Percentiles rank a stretch among this genome's conserved stretches.
Conservation (phyloP, 2,797 vertebrate species). For the Pseudomugil tenellus region DNA sequence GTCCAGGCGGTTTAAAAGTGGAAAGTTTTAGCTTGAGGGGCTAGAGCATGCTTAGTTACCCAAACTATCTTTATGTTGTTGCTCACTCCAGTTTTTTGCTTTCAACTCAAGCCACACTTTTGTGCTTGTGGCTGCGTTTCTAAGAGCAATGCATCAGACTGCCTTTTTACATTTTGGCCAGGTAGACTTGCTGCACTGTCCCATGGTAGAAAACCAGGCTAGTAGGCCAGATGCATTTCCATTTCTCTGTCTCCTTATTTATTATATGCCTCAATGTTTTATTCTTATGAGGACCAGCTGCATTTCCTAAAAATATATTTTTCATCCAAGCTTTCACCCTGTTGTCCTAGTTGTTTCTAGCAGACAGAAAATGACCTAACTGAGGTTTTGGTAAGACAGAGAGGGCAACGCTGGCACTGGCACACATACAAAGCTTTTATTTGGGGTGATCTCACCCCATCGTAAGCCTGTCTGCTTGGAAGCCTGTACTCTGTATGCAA, state of each 20-base stretch:
- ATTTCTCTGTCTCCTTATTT: conserved; percentile 48
- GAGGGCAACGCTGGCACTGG: conserved; percentile 79
- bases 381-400: conserved; percentile 72
- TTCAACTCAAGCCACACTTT: conserved; percentile 47
- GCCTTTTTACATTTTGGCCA: conserved; percentile 43
- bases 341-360: conserved; percentile 71
- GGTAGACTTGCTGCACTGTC: conserved; percentile 36
- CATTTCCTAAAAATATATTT: conserved; percentile 58
- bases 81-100: conserved; percentile 38
- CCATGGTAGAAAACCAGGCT: conserved; percentile 58
- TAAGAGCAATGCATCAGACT: conserved; percentile 49
- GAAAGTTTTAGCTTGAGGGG: conserved; percentile 59
- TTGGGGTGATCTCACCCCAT: conserved; percentile 78
- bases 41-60: conserved; percentile 43
- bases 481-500: conserved; percentile 56
- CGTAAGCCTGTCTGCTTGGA: conserved; percentile 78
- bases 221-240: conserved; percentile 62
- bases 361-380: conserved; percentile 61
- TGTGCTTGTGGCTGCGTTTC: conserved; percentile 67
- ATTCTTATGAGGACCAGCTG: conserved; percentile 41
- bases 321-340: conserved; percentile 53
- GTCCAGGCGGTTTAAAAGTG: conserved; percentile 47
- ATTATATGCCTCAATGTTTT: conserved; percentile 52
- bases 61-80: conserved; percentile 47
- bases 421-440: conserved; percentile 78